Base-by-base conservation (phyloP, 2,113 vertebrate genomes). In the Tenrec ecaudatus region DNA sequence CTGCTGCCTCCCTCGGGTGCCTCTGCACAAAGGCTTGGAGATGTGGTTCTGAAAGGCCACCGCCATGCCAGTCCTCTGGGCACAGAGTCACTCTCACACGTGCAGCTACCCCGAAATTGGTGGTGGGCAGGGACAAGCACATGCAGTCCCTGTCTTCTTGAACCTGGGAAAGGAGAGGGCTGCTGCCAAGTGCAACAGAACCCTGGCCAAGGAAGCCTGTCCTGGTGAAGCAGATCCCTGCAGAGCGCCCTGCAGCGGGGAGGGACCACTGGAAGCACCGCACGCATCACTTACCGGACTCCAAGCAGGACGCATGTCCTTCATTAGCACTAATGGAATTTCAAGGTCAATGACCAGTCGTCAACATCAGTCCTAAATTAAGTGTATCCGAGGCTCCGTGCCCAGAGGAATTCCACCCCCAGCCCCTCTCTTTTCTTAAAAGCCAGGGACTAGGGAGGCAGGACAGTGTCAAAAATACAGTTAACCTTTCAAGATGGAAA, bases 301-400 rank as follows among this genome's bases (percentile, higher is more conserved):
- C 71, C 2, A 75, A 77, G 92, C 91, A 92, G 95, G 76, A 94
- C 23, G 82, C 81, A 76, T 92, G 97, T 88, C 98, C 98, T 98
- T 98, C 98, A 96, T 97, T 97, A 98, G 96, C 77, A 33, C 97
- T 98, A 98, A 98, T 98, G 98, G 97, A 97, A 98, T 97, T 96
- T 95, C 98, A 98, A 98, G 98, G 98, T 97, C 98, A 98, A 97
- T 11, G 25, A 97, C 97, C 95, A 95, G 71, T 82, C 98, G 96
- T 97, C 98, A 98, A 98, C 25, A 97, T 98, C 97, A 96, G 97
- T 75, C 96, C 96, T 97, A 98, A 98, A 98, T 94, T 97, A 97
- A 98, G 97, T 95, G 96, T 86, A 97, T 97, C 81, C 83, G 29
- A 97, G 96, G 96, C 96, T 96, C 89, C 58, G 96, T 98, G 96